These are phyloP conservation scores for Bursaphelenchus mucronatus DNA, from an alignment of 1,140 invertebrate species.

Conservation along the genomic window DNA sequence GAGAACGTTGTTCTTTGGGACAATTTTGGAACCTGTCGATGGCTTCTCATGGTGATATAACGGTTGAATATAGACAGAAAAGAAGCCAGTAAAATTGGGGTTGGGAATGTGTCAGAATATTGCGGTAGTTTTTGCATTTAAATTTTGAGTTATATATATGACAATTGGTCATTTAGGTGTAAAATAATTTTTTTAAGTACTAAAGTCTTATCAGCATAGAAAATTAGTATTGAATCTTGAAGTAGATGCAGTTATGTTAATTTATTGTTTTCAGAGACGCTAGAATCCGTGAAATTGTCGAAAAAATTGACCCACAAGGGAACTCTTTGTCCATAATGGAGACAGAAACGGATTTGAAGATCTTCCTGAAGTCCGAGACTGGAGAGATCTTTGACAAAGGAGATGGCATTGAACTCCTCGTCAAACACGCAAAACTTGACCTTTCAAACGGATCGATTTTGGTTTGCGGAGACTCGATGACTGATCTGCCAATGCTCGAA, in stretches of 20 bases:
- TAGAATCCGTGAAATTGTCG: constrained; percentile 51
- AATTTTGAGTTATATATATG: background rate
- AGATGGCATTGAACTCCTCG: constrained; percentile 52
- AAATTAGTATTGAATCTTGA: background rate
- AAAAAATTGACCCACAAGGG: constrained; percentile 46
- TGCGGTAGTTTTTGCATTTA: too few species aligned
- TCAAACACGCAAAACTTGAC: constrained; percentile 55
- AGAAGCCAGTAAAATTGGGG: too few species aligned
- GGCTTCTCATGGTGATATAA: too few species aligned
- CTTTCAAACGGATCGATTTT: constrained; percentile 50
- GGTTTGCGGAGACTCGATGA: constrained; percentile 58
- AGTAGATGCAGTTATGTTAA: constrained; percentile 1
- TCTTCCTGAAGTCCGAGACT: constrained; percentile 53
- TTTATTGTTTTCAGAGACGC: constrained; percentile 28
- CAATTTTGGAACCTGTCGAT: too few species aligned
- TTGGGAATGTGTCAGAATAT: too few species aligned
- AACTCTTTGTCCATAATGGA: constrained; percentile 39
- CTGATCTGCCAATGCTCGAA: constrained; percentile 59
- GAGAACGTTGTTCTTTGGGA: too few species aligned
- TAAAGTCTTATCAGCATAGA: background rate
- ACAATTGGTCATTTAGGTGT: too few species aligned
- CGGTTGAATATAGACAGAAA: too few species aligned
- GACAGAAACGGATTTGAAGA: constrained; percentile 58
- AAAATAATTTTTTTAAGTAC: too few species aligned
- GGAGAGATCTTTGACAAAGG: constrained; percentile 59